Conservation (phyloP, 2,888 invertebrate genomes). For the Lordiphosa andalusiaca region DNA sequence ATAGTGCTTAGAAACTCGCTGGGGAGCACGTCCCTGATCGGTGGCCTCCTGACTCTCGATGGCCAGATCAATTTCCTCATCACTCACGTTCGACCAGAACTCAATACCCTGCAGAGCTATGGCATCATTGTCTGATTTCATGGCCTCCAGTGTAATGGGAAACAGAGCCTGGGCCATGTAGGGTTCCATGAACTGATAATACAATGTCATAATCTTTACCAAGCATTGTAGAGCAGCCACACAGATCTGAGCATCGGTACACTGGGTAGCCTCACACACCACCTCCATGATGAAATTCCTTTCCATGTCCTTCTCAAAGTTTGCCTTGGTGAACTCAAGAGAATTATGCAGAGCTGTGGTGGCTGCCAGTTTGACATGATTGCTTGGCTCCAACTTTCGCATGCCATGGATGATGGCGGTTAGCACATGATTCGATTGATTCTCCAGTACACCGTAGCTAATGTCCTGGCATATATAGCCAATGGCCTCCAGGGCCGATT, state of each 20-base stretch:
- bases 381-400: conserved; percentile 95
- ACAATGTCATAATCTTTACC: conserved; percentile 97
- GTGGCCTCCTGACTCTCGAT: conserved; percentile 96
- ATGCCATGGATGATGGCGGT: conserved; percentile 99
- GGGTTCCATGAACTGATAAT: conserved; percentile 99
- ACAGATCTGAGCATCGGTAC: conserved; percentile 92
- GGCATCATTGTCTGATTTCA: conserved; percentile 98
- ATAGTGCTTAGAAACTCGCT: conserved; percentile 95
- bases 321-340: conserved; percentile 98
- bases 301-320: conserved; percentile 98
- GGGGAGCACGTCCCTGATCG: conserved; percentile 96
- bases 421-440: conserved; percentile 96
- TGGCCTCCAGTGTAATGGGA: conserved; percentile 98
- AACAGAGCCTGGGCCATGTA: conserved; percentile 99
- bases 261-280: conserved; percentile 99
- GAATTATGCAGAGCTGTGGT: conserved; percentile 98
- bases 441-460: conserved; percentile 93
- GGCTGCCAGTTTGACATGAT: conserved; percentile 96
- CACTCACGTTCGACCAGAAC: conserved; percentile 99
- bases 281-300: conserved; percentile 99
- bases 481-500: conserved; percentile 98
- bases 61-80: conserved; percentile 98
- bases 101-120: conserved; percentile 99
- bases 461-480: conserved; percentile 96
- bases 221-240: conserved; percentile 99